A percentile compares a stretch with the other conserved stretches of the same genome.
Conservation (phyloP, 2,113 vertebrate species). For the Pituophis catenifer region DNA sequence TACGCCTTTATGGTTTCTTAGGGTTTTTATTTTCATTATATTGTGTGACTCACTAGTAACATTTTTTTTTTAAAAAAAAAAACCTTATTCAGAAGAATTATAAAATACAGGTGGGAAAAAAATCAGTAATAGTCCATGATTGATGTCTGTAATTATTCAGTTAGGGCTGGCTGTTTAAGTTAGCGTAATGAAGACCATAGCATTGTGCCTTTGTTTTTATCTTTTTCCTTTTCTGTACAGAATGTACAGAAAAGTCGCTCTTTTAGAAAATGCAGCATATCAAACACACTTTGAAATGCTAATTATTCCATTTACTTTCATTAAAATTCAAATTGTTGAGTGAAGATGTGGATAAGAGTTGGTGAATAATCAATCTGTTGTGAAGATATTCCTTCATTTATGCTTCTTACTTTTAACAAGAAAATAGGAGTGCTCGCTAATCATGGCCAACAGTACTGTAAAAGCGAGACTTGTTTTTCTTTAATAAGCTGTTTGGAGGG, state of each 20-base stretch:
- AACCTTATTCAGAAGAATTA: slow-evolving; percentile 41
- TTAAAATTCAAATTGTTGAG: slow-evolving; percentile 84
- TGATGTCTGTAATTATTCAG: slow-evolving; percentile 67
- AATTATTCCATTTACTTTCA: slow-evolving; percentile 85
- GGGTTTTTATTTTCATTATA: neutral
- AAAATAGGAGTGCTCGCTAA: slow-evolving; percentile 68
- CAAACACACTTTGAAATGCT: slow-evolving; percentile 84
- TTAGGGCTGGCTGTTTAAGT: slow-evolving; percentile 56
- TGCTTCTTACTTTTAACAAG: slow-evolving; percentile 74
- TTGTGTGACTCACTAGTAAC: neutral
- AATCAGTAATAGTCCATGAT: slow-evolving; percentile 55
- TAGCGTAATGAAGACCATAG: slow-evolving; percentile 66
- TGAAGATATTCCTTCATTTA: slow-evolving; percentile 78
- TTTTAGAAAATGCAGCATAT: slow-evolving; percentile 69
- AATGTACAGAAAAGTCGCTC: slow-evolving; percentile 72
- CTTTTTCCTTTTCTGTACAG: slow-evolving; percentile 72
- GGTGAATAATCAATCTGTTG: slow-evolving; percentile 79
- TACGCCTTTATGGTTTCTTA: neutral
- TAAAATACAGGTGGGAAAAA: slow-evolving; percentile 64
- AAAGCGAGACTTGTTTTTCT: slow-evolving; percentile 55
- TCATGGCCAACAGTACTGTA: slow-evolving; percentile 53
- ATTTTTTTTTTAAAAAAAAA: slow-evolving; percentile 13
- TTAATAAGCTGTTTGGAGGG: slow-evolving; percentile 70
- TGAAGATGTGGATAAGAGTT: slow-evolving; percentile 80
- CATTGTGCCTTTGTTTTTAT: slow-evolving; percentile 58